Conservation (phyloP, 2,888 invertebrate genomes). For the Ametastegia equiseti region DNA sequence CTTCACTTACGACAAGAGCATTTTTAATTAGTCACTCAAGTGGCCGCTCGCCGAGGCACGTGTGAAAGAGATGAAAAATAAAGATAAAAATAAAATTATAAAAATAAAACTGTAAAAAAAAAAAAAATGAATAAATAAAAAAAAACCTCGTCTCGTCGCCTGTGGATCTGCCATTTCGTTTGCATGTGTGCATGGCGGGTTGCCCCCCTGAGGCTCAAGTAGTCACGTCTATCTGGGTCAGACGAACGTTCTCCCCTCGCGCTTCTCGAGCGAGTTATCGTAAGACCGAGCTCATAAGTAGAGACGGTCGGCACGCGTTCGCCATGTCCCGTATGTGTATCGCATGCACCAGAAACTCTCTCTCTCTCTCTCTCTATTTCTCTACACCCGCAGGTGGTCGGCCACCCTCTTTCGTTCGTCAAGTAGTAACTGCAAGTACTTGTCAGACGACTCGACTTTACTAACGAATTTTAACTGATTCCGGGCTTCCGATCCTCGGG, state of each 20-base stretch:
- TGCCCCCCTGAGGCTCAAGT: slow-evolving; percentile 7
- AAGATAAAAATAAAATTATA: no score
- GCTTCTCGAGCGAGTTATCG: not conserved
- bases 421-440: slow-evolving; percentile 7
- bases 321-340: not conserved
- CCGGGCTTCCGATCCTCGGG: not conserved
- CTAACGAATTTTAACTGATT: not conserved
- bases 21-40: slow-evolving; percentile 49
- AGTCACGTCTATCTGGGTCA: slow-evolving; percentile 32
- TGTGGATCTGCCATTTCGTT: not conserved
- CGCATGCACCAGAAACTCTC: not conserved
- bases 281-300: slow-evolving; percentile 23
- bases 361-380: no score
- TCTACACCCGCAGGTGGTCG: not conserved
- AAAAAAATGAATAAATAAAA: no score
- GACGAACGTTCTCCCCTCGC: not conserved
- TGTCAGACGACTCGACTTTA: slow-evolving; percentile 10
- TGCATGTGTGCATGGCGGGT: slow-evolving; percentile 3
- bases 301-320: slow-evolving; percentile 9
- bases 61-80: no score
- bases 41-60: not conserved
- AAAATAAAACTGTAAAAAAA: no score
- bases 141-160: slow-evolving; percentile 3
- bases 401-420: no score
- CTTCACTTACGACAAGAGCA: slow-evolving; percentile 38